Conservation (phyloP, 2,113 vertebrate species). For the Pollimyrus isidori region DNA sequence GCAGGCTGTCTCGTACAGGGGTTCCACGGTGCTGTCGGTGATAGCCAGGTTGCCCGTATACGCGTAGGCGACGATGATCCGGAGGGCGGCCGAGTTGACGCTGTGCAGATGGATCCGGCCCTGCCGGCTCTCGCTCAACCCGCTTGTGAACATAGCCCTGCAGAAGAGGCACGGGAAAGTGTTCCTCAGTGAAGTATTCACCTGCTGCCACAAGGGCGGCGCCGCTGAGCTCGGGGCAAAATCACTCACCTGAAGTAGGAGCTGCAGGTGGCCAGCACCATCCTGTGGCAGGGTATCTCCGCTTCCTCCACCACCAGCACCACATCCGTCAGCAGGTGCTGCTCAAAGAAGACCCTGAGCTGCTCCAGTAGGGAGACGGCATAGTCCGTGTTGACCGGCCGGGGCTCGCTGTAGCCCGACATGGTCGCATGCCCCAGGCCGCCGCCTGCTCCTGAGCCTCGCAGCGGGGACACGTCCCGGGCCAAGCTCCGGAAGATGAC, state of each 20-base stretch:
- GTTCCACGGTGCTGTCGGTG: slow-evolving; percentile 87
- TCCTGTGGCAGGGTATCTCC: slow-evolving; percentile 97
- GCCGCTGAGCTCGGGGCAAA: neutral
- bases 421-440: slow-evolving; percentile 94
- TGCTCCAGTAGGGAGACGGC: slow-evolving; percentile 95
- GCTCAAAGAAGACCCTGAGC: slow-evolving; percentile 94
- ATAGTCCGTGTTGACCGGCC: slow-evolving; percentile 91
- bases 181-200: neutral
- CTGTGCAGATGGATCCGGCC: slow-evolving; percentile 88
- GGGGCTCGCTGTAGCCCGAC: slow-evolving; percentile 85
- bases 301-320: slow-evolving; percentile 92
- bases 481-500: slow-evolving; percentile 34
- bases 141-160: slow-evolving; percentile 98
- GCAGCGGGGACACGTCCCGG: neutral
- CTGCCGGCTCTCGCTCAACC: slow-evolving; percentile 95
- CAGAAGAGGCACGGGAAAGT: neutral
- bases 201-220: neutral
- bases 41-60: slow-evolving; percentile 92
- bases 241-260: slow-evolving; percentile 91
- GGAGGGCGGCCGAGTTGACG: slow-evolving; percentile 86
- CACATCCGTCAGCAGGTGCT: slow-evolving; percentile 91
- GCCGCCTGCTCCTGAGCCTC: slow-evolving; percentile 60
- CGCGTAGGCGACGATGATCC: slow-evolving; percentile 89
- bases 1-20: slow-evolving; percentile 95
- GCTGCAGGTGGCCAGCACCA: slow-evolving; percentile 96